phyloP scores from a whole-genome alignment of 2,113 vertebrate species.

The Platanista minor region DNA sequence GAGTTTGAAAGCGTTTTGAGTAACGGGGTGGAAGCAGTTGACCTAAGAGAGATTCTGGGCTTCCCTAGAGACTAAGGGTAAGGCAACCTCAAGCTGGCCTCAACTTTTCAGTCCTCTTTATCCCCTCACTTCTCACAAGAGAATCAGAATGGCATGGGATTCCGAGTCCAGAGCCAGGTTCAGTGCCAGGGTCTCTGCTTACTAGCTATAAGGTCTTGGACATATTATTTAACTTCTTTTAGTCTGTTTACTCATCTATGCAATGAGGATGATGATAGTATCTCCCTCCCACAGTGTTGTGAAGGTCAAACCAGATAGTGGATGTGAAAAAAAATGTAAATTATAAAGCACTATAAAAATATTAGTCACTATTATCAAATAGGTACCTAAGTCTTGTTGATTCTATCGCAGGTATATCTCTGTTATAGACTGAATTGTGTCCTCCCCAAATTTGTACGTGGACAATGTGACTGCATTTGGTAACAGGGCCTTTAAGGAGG shows the following conservation, averaged over 20 bases:
- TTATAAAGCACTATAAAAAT: slow-evolving; percentile 28
- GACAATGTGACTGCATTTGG: neutral
- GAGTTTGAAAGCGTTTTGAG: neutral
- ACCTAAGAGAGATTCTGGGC: neutral
- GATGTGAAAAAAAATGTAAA: neutral
- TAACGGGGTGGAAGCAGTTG: neutral
- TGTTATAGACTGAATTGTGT: neutral
- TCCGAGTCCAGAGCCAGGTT: neutral
- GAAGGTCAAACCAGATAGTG: slow-evolving; percentile 24
- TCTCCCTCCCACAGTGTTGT: neutral
- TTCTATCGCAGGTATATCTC: neutral
- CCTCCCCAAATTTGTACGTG: neutral
- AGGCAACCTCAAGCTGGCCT: neutral
- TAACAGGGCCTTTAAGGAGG: neutral
- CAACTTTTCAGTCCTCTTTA: neutral
- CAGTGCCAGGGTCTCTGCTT: neutral
- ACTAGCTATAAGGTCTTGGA: neutral
- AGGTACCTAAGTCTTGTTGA: neutral
- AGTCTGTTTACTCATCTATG: neutral
- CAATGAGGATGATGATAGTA: neutral
- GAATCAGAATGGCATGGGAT: neutral
- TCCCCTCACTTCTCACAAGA: neutral
- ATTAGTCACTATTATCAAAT: neutral
- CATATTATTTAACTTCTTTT: slow-evolving; percentile 19
- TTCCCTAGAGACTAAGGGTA: neutral